Evolutionary conservation across 2,113 vertebrate species (phyloP).

Genomic region (Mystacornis crossleyi): DNA sequence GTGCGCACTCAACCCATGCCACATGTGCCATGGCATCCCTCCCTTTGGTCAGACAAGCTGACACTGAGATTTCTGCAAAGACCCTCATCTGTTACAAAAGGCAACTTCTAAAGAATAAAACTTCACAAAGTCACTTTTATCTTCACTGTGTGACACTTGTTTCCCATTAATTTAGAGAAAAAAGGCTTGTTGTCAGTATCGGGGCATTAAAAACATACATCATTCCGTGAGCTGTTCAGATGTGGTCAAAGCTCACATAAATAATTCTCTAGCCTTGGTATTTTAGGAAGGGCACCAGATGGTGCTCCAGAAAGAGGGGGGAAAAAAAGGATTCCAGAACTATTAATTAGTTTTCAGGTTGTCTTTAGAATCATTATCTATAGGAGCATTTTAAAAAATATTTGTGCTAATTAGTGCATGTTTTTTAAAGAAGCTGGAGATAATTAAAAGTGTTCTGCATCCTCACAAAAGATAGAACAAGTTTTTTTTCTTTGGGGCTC

Average conservation of each 20-base stretch:
- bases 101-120: neutral
- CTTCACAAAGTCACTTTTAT: conserved; percentile 55
- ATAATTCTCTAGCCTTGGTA: conserved; percentile 30
- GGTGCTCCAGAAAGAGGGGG: neutral
- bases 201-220: conserved; percentile 41
- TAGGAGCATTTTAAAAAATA: neutral
- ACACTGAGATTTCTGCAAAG: neutral
- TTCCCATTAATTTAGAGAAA: conserved; percentile 46
- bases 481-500: neutral
- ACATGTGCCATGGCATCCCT: neutral
- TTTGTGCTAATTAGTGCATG: neutral
- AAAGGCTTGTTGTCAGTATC: conserved; percentile 50
- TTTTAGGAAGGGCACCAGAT: conserved; percentile 53
- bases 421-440: neutral
- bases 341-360: conserved; percentile 20
- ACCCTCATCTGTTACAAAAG: neutral
- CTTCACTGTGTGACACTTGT: neutral
- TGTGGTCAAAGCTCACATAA: conserved; percentile 43
- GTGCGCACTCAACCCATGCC: accelerated
- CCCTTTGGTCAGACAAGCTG: neutral
- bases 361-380: neutral
- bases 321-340: neutral
- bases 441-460: neutral
- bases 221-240: conserved; percentile 22
- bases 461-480: neutral